Evolutionary conservation across 2,113 vertebrate genomes (phyloP).

Genomic region (Cettia cetti): DNA sequence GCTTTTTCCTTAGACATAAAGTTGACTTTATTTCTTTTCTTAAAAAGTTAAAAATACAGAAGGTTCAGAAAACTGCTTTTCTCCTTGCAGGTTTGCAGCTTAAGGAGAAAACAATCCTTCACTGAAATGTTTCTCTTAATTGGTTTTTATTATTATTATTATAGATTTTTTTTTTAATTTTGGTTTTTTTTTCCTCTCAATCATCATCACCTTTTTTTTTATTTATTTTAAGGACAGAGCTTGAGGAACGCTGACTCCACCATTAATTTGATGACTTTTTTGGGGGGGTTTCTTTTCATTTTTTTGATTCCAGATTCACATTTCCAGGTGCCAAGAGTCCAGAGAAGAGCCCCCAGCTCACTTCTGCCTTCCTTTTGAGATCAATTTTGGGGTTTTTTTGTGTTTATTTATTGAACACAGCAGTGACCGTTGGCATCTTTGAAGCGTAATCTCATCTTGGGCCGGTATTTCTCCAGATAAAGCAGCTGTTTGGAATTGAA

Average conservation of each 20-base stretch:
- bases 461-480: constrained; percentile 98
- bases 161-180: background rate
- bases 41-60: constrained; percentile 75
- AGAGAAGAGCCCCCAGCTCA: constrained; percentile 64
- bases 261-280: constrained; percentile 50
- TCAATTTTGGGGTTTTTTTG: background rate
- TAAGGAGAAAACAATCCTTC: constrained; percentile 74
- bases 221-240: constrained; percentile 36
- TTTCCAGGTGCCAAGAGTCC: constrained; percentile 80
- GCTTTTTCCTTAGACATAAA: constrained; percentile 74
- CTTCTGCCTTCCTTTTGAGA: constrained; percentile 42
- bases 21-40: constrained; percentile 63
- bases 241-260: constrained; percentile 68
- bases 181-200: background rate
- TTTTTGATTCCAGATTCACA: constrained; percentile 74
- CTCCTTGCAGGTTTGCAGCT: constrained; percentile 63
- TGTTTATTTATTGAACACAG: constrained; percentile 87
- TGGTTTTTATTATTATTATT: background rate
- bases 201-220: constrained; percentile 58
- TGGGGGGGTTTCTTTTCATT: no score
- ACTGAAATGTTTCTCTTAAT: constrained; percentile 71
- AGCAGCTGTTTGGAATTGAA: constrained; percentile 99
- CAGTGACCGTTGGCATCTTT: constrained; percentile 93
- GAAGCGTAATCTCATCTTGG: constrained; percentile 96
- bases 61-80: constrained; percentile 68